Conservation (phyloP, 2,888 invertebrate genomes). For the Nomada goodeniana region DNA sequence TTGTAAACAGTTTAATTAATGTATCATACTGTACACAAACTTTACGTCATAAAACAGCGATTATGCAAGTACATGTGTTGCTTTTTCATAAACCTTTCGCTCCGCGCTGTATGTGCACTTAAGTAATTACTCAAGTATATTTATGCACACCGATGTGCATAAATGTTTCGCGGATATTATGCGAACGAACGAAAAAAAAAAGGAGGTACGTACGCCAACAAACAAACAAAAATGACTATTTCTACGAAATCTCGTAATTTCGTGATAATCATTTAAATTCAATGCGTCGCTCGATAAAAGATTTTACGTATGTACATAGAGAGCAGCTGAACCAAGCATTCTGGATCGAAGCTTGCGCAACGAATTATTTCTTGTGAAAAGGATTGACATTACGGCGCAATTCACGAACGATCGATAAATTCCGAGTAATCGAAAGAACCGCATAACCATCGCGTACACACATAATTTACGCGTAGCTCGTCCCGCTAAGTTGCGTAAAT, state of each 20-base stretch:
- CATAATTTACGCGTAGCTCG: conserved; percentile 57
- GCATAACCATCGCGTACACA: conserved; percentile 51
- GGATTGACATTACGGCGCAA: conserved; percentile 37
- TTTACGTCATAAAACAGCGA: conserved; percentile 66
- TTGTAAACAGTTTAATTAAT: conserved; percentile 50
- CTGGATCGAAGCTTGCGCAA: conserved; percentile 22
- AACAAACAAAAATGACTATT: neutral
- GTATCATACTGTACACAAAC: conserved; percentile 67
- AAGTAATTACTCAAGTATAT: too few species aligned
- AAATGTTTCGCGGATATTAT: too few species aligned
- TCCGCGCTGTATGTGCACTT: neutral
- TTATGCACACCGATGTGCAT: too few species aligned
- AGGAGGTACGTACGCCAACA: too few species aligned
- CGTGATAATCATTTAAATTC: neutral
- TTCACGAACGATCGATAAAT: conserved; percentile 42
- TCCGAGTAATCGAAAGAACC: conserved; percentile 45
- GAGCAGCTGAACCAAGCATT: neutral
- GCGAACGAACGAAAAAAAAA: neutral
- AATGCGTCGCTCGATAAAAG: neutral
- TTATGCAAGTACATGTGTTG: conserved; percentile 25
- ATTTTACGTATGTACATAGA: neutral
- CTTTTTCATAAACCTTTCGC: conserved; percentile 23
- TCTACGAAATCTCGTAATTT: neutral
- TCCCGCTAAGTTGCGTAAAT: conserved; percentile 59
- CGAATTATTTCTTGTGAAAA: conserved; percentile 24